These are phyloP conservation scores for Hapalemur alaotrensis DNA, from an alignment of 2,797 vertebrate genomes.

Conservation along the genomic window DNA sequence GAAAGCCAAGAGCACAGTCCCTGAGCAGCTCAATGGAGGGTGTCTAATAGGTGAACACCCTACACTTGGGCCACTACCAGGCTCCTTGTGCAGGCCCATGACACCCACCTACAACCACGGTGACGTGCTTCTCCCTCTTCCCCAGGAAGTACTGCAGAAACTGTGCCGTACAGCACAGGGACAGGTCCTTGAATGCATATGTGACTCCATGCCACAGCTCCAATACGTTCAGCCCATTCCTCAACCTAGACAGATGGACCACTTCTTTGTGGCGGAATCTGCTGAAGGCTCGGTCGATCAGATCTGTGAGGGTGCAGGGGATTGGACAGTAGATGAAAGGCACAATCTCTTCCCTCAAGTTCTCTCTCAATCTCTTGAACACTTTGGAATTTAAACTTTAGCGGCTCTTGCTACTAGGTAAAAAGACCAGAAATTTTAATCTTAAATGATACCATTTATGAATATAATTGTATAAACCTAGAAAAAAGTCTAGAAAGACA, in stretches of 20 bases:
- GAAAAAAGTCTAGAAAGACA: neutral
- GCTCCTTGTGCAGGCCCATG: rapidly evolving
- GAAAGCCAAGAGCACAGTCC: neutral
- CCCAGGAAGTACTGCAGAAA: constrained; percentile 93
- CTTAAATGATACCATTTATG: neutral
- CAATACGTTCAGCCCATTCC: constrained; percentile 87
- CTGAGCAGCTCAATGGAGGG: no score
- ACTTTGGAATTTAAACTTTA: neutral
- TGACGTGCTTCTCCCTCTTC: constrained; percentile 86
- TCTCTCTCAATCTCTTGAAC: neutral
- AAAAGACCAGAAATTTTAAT: neutral
- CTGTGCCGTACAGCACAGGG: constrained; percentile 91
- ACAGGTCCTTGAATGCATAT: constrained; percentile 94
- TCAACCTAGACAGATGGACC: constrained; percentile 85
- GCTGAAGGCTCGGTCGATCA: constrained; percentile 88
- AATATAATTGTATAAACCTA: neutral
- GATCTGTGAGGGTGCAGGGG: constrained; percentile 77
- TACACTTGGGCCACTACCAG: rapidly evolving
- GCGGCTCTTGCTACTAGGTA: neutral
- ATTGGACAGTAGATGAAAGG: rapidly evolving
- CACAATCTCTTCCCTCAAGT: neutral
- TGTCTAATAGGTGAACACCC: rapidly evolving
- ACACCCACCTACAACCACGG: constrained; percentile 91
- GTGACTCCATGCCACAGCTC: constrained; percentile 95
- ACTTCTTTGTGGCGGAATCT: constrained; percentile 89